Base-by-base conservation (phyloP, 2,888 invertebrate genomes). In the Crocallis elinguaria region DNA sequence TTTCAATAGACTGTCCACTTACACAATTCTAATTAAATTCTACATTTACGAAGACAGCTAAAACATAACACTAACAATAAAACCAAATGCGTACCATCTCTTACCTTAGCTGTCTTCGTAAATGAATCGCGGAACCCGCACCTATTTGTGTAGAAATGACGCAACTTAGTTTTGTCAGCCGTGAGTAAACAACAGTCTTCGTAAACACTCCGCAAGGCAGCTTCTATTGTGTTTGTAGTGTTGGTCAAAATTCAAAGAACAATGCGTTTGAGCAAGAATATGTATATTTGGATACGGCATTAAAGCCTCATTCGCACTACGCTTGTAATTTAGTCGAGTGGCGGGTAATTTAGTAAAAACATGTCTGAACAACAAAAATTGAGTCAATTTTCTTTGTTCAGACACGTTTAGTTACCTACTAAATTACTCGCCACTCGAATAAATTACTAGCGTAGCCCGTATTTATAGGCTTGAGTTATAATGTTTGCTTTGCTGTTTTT, bases 151-250 rank as follows among this genome's bases (percentile, higher is more conserved):
- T 52, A 46, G 44, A 56, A 41, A 52, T 73, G 74, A 74, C 78
- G 73, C 66, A 73, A 78, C 61, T 62, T 55, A 68, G 74, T 76
- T 74, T 71, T 77, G 78, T 77, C 69, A 72, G 68, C 63, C 49
- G 56, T 64, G 64, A 60, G 76, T 74, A 84, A 84, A 85, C 80
- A 86, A 32, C 35, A 25, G 27, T 61, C 72, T 75, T 45, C 55
- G 77, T 74, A 86, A 81, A 85, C 79, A 84, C 69, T 69, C 46
- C 72, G 67, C 66, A 64, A 71, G 82, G 71, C 83, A 82, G 84
- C 81, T 79, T 71, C 84, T 67, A 84, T 86, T 86, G 86, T 86
- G 71, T 82, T 76, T 75, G 71, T 62, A 60, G 62, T 59, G 62
- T 43, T 59, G 59, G 53, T 51, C 57, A 49, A 58, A 62, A 56